phyloP scores from a whole-genome alignment of 2,888 invertebrate species.

The Drosophila helvetica region DNA sequence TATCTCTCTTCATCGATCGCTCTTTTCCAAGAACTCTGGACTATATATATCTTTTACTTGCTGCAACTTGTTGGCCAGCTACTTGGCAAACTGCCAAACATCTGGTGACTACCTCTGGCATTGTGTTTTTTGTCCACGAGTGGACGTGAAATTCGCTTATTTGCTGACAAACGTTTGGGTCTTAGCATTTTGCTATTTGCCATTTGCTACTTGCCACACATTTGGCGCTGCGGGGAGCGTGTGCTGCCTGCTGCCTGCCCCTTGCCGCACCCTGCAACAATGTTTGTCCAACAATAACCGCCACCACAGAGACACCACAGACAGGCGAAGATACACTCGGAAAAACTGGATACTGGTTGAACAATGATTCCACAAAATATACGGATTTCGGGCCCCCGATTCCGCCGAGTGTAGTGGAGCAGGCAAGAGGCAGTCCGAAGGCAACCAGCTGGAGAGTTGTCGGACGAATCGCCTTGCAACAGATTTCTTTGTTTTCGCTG shows the following conservation, averaged over 20 bases:
- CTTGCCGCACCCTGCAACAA: constrained; percentile 32
- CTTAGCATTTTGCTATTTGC: constrained; percentile 34
- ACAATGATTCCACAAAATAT: neutral
- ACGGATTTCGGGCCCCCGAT: neutral
- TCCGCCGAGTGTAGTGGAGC: neutral
- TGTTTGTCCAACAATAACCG: constrained; percentile 66
- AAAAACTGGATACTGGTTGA: neutral
- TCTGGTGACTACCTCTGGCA: constrained; percentile 15
- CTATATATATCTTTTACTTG: constrained; percentile 15
- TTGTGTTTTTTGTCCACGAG: constrained; percentile 21
- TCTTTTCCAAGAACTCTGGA: constrained; percentile 9
- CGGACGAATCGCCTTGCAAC: constrained; percentile 60
- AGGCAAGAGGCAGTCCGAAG: constrained; percentile 23
- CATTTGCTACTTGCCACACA: constrained; percentile 29
- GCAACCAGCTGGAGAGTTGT: constrained; percentile 63
- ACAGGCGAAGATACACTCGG: constrained; percentile 2
- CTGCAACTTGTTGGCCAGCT: constrained; percentile 42
- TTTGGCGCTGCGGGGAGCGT: constrained; percentile 10
- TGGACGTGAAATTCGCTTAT: constrained; percentile 41
- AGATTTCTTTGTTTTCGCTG: constrained; percentile 52
- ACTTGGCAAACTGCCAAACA: constrained; percentile 34
- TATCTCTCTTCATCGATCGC: neutral
- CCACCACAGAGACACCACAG: constrained; percentile 28
- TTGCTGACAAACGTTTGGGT: constrained; percentile 32
- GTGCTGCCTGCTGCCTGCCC: constrained; percentile 8